These are phyloP conservation scores for Diachrysia chrysitis DNA, from an alignment of 2,888 invertebrate species.

Conservation along the genomic window DNA sequence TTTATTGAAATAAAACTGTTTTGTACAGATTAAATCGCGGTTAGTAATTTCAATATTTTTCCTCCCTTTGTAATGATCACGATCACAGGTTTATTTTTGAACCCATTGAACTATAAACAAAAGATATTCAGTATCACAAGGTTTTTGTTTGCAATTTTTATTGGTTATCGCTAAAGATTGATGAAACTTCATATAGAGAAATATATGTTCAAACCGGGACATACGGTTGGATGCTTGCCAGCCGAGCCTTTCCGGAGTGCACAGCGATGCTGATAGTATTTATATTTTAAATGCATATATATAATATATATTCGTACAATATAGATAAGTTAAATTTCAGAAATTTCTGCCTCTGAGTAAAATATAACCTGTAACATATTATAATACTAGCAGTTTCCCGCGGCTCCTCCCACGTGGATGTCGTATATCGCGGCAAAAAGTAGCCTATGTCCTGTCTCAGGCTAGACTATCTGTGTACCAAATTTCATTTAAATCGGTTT, in stretches of 20 bases:
- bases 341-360: background rate
- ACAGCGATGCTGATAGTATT: conserved; percentile 22
- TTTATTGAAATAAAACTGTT: too few species aligned
- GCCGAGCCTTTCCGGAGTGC: conserved; percentile 16
- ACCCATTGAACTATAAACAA: too few species aligned
- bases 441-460: too few species aligned
- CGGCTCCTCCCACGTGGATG: too few species aligned
- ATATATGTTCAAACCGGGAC: background rate
- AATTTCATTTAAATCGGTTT: too few species aligned
- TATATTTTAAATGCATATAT: conserved; percentile 5
- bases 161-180: background rate
- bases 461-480: too few species aligned
- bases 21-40: too few species aligned
- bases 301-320: background rate
- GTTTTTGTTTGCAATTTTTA: background rate
- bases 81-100: too few species aligned
- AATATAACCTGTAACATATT: background rate
- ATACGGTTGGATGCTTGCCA: conserved; percentile 28
- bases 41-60: too few species aligned
- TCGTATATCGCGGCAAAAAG: too few species aligned
- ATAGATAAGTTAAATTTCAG: background rate
- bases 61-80: too few species aligned
- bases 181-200: background rate
- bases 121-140: background rate
- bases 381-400: too few species aligned